Evolutionary conservation across 2,113 vertebrate genomes (phyloP).

Genomic region (Dermatemys mawii): DNA sequence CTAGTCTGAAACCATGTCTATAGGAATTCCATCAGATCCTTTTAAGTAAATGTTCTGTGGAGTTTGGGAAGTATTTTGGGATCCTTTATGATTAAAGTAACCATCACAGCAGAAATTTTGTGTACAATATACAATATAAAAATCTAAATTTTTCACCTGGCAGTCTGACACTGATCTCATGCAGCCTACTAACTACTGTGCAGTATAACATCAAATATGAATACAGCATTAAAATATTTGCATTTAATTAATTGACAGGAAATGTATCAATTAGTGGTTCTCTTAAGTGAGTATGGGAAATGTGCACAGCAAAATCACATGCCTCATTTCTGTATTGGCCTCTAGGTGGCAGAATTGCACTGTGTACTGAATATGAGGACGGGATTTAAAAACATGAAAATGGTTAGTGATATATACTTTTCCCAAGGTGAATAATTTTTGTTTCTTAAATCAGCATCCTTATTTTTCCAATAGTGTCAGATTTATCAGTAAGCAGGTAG

Average conservation of each 20-base stretch:
- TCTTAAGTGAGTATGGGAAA: not conserved
- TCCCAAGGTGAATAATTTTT: slow-evolving; percentile 58
- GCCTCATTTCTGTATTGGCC: not conserved
- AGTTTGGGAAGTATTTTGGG: not conserved
- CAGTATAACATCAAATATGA: not conserved
- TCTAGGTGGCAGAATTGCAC: slow-evolving; percentile 77
- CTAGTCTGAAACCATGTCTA: not conserved
- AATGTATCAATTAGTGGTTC: not conserved
- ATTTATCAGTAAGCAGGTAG: slow-evolving; percentile 68
- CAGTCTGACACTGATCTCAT: slow-evolving; percentile 7
- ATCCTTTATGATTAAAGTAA: not conserved
- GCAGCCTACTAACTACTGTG: not conserved
- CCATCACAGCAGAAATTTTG: slow-evolving; percentile 38
- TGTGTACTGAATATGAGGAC: not conserved
- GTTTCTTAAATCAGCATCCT: slow-evolving; percentile 66
- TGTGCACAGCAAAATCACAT: not conserved
- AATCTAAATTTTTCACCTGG: not conserved
- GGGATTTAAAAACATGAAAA: slow-evolving; percentile 48
- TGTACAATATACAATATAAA: not conserved
- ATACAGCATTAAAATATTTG: slow-evolving; percentile 12
- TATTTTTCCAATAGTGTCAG: slow-evolving; percentile 71
- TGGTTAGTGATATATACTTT: slow-evolving; percentile 62
- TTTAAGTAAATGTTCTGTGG: not conserved
- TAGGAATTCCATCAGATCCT: not conserved
- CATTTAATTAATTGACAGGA: slow-evolving; percentile 2